A percentile compares a stretch with the other conserved stretches of the same genome.
Conservation (phyloP, 2,113 vertebrate genomes). For the Clinocottus analis region DNA sequence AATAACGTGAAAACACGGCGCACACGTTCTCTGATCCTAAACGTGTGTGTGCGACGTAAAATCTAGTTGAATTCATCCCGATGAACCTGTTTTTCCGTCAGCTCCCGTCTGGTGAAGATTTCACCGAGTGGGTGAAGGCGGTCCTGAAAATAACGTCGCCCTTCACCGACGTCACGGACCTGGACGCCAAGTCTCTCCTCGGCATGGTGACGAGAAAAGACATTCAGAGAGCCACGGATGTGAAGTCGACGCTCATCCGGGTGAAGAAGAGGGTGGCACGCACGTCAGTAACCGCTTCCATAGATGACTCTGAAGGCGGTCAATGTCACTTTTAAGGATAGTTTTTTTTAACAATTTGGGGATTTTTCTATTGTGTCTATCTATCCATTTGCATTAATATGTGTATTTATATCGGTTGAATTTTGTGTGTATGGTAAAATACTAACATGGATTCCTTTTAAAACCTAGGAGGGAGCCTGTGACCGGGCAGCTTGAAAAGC, state of each 20-base stretch:
- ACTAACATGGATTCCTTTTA: neutral
- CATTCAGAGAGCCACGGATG: neutral
- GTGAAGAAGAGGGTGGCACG: slow-evolving; percentile 21
- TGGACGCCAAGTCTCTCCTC: slow-evolving; percentile 53
- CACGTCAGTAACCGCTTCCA: slow-evolving; percentile 24
- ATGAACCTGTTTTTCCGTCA: slow-evolving; percentile 9
- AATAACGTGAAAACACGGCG: neutral
- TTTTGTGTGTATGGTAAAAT: no score
- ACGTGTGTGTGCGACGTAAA: neutral
- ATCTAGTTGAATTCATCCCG: neutral
- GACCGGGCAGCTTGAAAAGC: slow-evolving; percentile 28
- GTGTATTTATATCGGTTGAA: no score
- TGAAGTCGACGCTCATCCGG: slow-evolving; percentile 29
- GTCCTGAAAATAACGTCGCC: slow-evolving; percentile 25
- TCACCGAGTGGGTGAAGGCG: slow-evolving; percentile 21
- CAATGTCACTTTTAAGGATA: neutral
- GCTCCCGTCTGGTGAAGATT: slow-evolving; percentile 54
- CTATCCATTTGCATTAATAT: no score
- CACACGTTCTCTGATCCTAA: neutral
- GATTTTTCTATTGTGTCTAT: neutral
- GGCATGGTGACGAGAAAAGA: slow-evolving; percentile 39
- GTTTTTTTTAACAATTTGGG: no score
- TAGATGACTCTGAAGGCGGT: no score
- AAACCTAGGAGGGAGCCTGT: slow-evolving; percentile 41
- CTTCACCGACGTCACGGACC: neutral